A percentile compares a stretch with the other conserved stretches of the same genome.
These are phyloP conservation scores for Saturnia japonica DNA, from an alignment of 2,888 invertebrate genomes.

Conservation along the genomic window DNA sequence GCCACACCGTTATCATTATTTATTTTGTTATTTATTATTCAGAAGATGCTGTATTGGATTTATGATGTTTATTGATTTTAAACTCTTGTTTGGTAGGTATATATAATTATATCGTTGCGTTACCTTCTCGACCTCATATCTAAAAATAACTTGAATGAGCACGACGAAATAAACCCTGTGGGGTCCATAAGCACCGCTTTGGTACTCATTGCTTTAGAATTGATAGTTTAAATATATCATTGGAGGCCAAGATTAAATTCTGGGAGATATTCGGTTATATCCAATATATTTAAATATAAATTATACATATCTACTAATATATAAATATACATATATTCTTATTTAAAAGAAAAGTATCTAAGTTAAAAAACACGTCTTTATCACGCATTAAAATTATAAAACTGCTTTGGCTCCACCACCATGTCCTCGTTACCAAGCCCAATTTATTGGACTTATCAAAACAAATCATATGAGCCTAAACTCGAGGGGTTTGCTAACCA, in stretches of 20 bases:
- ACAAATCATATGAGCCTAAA: no score
- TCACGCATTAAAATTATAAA: no score
- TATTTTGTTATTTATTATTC: not conserved
- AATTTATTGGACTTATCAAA: no score
- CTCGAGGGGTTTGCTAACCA: no score
- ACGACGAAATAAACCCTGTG: slow-evolving; percentile 1
- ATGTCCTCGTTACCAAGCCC: no score
- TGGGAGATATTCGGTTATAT: not conserved
- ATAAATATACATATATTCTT: no score
- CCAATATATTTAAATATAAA: no score
- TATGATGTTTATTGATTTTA: not conserved
- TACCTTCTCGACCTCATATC: not conserved
- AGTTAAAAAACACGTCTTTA: no score
- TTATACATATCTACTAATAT: no score
- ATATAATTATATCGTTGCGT: not conserved
- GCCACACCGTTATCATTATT: not conserved
- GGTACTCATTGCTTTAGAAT: not conserved
- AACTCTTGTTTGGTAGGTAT: not conserved
- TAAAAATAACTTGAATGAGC: not conserved
- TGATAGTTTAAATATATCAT: not conserved
- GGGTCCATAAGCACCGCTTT: not conserved
- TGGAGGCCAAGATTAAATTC: not conserved
- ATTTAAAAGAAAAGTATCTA: no score
- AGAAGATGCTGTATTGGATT: not conserved
- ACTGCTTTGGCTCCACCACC: no score